Base-by-base conservation (phyloP, 2,797 vertebrate species). In the Holocentrus rufus region DNA sequence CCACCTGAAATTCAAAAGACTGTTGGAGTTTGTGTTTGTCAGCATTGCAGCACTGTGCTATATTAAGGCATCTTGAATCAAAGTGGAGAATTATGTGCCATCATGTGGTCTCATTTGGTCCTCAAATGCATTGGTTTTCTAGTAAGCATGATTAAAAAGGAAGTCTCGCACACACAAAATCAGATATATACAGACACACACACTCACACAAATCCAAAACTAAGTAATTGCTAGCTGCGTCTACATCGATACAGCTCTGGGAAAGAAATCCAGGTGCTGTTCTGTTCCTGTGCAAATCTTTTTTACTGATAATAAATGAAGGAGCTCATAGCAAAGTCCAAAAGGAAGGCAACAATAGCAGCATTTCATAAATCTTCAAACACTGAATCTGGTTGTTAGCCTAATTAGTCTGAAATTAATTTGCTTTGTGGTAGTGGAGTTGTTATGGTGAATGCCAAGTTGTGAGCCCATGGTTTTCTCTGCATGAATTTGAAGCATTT, bases 321-420 rank as follows among this genome's bases (percentile, higher is more conserved):
- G 65, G 77, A 76, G 72, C 70, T 69, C 11, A 22, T 75, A 65
- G 79, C 69, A 65, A 27, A 59, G 65, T 84, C 69, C 80, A 77
- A 86, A 83, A 77, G 76, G 83, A 77, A 42, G 7, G 47, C 80
- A 80, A 87, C 71, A 72, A 86, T 88, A 84, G 90, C 77, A 60
- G 78, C 64, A 39, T 87, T 80, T 76, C 70, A 82, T 85, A 82
- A 74, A 81, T 77, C 66, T 79, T 80, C 76, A 74, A 77, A 77
- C 85, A 82, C 79, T 55, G 79, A 78, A 85, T 74, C 71, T 54
- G 80, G 65, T 80, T 86, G 85, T 89, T 81, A 80, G 82, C 23
- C 74, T 84, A 89, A 91, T 90, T 89, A 88, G 77, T 81, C 70
- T 76, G 68, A 83, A 84, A 90, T 89, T 46, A 85, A 89, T 92